Evolutionary conservation across 2,888 invertebrate species (phyloP), one percentile per base, ranked within the genome.

Genomic region (Fabriciana adippe): DNA sequence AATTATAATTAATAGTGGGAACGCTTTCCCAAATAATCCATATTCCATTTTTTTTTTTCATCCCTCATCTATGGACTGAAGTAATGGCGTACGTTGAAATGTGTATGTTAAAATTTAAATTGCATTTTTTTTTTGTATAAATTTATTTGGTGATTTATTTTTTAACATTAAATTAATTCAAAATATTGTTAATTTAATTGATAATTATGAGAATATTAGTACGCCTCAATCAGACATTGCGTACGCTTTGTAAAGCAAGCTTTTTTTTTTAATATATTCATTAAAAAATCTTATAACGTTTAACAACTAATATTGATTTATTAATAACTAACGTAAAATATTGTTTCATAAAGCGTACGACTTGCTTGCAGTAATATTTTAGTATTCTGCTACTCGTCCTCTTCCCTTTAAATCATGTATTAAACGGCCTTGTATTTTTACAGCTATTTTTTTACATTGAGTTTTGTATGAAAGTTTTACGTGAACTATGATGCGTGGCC

Each of bases 381-480:
- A 78, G 80, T 79, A 78, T 78, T 81, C 84, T 81, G 81, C 82
- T 81, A 78, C 80, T 78, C 74, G 74, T 21, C 45, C 21, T 21
- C 21, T 47, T 75, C 79, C 79, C 81, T 82, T 81, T 81, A 73
- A 75, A 85, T 84, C 84, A 81, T 84, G 82, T 83, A 82, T 78
- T 77, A 72, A 71, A 72, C 74, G 74, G 74, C 73, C 75, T 79
- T 72, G 70, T 67, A 71, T 73, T 73, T 63, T 69, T 71, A 71
- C 72, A 71, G 71, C 67, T 68, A 72, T 73, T 74, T 75, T 78
- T 74, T 73, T 73, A 67, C 64, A 64, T 62, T 68, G 70, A 71
- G 21, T 75, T 75, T 74, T 74, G 74, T 74, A 74, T 73, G 77
- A 71, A 67, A 74, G 74, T 71, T 73, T 66, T 70, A 67, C 65